phyloP scores from a whole-genome alignment of 2,797 vertebrate genomes.

The Sternarchorhynchus goeldii region DNA sequence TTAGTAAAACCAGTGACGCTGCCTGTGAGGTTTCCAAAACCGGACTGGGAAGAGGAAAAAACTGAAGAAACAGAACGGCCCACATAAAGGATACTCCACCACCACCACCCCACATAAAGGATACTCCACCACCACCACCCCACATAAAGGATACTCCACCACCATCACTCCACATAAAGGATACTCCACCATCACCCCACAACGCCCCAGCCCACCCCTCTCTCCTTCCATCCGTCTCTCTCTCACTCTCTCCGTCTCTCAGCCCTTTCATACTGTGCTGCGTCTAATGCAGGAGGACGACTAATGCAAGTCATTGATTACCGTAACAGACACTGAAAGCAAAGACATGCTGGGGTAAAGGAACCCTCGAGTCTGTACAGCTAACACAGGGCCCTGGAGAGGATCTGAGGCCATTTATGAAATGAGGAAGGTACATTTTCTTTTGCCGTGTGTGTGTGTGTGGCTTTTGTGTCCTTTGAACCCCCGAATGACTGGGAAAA shows the following conservation, averaged over 20 bases:
- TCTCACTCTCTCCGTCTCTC: conserved; percentile 45
- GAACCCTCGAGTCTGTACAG: conserved; percentile 54
- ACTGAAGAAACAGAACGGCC: not conserved
- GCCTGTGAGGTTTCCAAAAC: no score
- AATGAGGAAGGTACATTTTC: conserved; percentile 56
- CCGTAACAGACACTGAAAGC: conserved; percentile 69
- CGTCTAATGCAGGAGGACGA: conserved; percentile 60
- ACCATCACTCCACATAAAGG: not conserved
- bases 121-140: not conserved
- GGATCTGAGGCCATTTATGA: conserved; percentile 62
- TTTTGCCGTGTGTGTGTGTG: conserved; percentile 53
- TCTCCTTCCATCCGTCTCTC: not conserved
- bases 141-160: no score
- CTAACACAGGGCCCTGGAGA: conserved; percentile 56
- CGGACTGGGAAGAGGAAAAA: not conserved
- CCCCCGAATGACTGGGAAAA: conserved; percentile 57
- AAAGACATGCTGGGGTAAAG: conserved; percentile 66
- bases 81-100: conserved; percentile 3
- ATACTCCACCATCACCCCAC: not conserved
- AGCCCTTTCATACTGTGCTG: conserved; percentile 37
- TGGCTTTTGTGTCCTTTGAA: conserved; percentile 52
- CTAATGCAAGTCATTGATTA: conserved; percentile 66
- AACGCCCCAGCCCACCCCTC: not conserved
- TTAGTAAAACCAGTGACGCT: no score
- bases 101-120: not conserved